These are phyloP conservation scores for Pristionchus entomophagus DNA, from an alignment of 2,888 invertebrate species.

Conservation along the genomic window DNA sequence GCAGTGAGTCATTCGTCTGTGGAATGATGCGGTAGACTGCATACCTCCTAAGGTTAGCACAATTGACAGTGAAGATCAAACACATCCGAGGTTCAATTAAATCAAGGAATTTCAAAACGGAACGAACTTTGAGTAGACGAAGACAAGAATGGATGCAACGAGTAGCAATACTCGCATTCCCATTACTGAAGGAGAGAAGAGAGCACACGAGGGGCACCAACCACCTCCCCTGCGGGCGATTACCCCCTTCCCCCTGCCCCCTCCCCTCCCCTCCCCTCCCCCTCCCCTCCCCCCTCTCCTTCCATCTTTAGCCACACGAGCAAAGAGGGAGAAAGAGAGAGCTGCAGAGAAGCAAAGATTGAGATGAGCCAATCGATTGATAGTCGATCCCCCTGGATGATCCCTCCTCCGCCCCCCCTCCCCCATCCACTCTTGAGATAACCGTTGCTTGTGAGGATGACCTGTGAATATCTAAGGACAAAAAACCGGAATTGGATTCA, in stretches of 20 bases:
- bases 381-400: neutral
- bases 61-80: neutral
- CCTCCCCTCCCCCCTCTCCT: neutral
- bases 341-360: neutral
- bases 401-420: neutral
- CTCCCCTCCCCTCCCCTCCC: neutral
- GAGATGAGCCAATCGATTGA: too few relatives aligned
- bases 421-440: neutral
- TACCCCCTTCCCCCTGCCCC: neutral
- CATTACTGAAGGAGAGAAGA: neutral
- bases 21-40: slow-evolving; percentile 48
- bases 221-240: neutral
- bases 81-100: neutral
- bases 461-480: too few relatives aligned
- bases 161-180: neutral
- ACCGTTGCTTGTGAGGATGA: too few relatives aligned
- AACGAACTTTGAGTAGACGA: neutral
- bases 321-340: neutral
- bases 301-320: neutral
- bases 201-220: neutral
- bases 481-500: too few relatives aligned
- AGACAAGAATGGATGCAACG: neutral
- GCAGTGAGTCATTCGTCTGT: slow-evolving; percentile 22
- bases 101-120: neutral
- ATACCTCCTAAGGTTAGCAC: slow-evolving; percentile 36